These are phyloP conservation scores for Tyto alba DNA, from an alignment of 2,113 vertebrate genomes.

Conservation along the genomic window DNA sequence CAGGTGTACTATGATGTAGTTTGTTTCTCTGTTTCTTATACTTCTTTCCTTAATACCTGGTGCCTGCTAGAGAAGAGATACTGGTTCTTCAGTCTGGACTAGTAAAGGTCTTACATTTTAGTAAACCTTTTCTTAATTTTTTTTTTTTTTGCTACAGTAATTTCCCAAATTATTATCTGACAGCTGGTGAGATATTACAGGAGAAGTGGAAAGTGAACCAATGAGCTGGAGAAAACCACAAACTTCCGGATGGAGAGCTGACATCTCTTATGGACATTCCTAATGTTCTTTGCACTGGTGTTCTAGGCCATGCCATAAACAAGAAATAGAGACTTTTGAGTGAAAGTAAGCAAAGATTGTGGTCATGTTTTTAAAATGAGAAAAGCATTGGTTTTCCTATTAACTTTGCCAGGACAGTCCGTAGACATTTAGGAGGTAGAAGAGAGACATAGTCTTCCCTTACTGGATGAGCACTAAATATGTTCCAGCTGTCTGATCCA, in stretches of 20 bases:
- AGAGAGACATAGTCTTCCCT: background rate
- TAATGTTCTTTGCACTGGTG: background rate
- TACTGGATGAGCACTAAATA: background rate
- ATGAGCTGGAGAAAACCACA: background rate
- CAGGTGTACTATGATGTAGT: background rate
- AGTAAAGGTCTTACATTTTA: background rate
- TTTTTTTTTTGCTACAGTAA: background rate
- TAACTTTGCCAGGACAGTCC: background rate
- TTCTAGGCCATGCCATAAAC: background rate
- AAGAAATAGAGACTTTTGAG: background rate
- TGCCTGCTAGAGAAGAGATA: background rate
- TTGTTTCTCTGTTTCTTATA: background rate
- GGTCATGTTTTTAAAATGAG: background rate
- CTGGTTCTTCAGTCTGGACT: background rate
- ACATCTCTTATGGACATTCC: background rate
- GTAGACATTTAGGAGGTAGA: background rate
- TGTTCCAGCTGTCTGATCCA: background rate
- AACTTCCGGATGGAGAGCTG: background rate
- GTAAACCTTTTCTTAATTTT: background rate
- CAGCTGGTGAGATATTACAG: background rate
- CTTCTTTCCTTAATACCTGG: background rate
- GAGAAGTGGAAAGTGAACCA: background rate
- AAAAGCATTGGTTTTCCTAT: background rate
- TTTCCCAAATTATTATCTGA: background rate
- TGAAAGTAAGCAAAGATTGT: background rate